Conservation (phyloP, 2,113 vertebrate genomes). For the Dermatemys mawii region DNA sequence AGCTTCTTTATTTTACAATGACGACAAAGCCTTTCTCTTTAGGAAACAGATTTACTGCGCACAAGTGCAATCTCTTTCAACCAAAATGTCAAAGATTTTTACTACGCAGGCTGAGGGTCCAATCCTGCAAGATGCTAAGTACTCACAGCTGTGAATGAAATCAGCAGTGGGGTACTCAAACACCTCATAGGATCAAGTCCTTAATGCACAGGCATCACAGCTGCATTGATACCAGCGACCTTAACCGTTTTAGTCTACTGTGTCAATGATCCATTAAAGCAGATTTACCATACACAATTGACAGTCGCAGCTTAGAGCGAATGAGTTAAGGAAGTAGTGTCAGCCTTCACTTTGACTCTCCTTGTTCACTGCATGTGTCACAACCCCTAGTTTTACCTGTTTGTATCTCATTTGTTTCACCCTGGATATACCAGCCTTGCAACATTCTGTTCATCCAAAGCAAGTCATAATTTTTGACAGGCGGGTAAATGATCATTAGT, state of each 20-base stretch:
- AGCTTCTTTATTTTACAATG: background rate
- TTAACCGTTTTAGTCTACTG: constrained; percentile 14
- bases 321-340: constrained; percentile 5
- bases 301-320: background rate
- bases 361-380: background rate
- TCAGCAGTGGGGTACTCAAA: background rate
- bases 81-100: background rate
- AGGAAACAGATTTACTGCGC: background rate
- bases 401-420: background rate
- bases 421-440: background rate
- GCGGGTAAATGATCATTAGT: background rate
- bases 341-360: constrained; percentile 17
- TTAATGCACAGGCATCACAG: background rate
- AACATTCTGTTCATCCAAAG: background rate
- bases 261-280: constrained; percentile 44
- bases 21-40: background rate
- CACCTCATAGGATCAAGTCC: background rate
- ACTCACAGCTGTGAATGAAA: background rate
- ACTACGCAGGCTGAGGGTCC: background rate
- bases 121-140: background rate
- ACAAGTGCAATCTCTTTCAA: background rate
- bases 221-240: background rate
- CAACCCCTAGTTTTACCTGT: background rate
- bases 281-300: constrained; percentile 36
- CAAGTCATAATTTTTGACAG: background rate